Evolutionary conservation across 2,113 vertebrate genomes (phyloP).

Genomic region (Sakesphorus luctuosus): DNA sequence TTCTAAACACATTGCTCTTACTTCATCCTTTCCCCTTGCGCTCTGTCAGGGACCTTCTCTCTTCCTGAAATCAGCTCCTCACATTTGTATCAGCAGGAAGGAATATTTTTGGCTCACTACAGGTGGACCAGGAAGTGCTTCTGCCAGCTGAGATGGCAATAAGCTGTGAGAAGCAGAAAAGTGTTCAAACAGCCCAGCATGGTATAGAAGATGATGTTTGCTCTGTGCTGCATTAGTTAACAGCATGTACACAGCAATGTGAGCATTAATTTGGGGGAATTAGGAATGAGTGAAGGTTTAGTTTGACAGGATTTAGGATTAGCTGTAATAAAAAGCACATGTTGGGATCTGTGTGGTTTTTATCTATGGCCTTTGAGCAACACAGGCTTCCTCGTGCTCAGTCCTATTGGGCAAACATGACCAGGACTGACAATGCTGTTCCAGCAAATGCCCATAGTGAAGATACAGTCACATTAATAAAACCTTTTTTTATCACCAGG

Average conservation of each 20-base stretch:
- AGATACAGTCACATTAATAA: neutral
- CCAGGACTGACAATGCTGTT: neutral
- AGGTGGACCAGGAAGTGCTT: neutral
- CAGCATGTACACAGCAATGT: neutral
- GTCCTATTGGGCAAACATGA: accelerated
- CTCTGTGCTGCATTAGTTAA: neutral
- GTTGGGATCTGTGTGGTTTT: neutral
- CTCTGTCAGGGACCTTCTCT: neutral
- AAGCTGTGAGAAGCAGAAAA: neutral
- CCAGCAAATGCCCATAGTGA: neutral
- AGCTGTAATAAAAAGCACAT: neutral
- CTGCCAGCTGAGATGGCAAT: neutral
- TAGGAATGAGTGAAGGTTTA: neutral
- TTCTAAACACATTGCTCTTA: neutral
- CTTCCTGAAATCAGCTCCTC: neutral
- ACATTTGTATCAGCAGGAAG: neutral
- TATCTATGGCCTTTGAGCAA: neutral
- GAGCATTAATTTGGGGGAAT: neutral
- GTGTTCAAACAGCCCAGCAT: neutral
- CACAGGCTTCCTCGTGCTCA: neutral
- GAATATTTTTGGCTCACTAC: neutral
- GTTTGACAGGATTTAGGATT: neutral
- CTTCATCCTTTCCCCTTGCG: neutral
- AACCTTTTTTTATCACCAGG: neutral
- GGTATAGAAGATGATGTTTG: neutral